Percentiles rank a stretch among this genome's conserved stretches.
These are phyloP conservation scores for Sebastes flavidus DNA, from an alignment of 2,797 vertebrate genomes.

Conservation along the genomic window DNA sequence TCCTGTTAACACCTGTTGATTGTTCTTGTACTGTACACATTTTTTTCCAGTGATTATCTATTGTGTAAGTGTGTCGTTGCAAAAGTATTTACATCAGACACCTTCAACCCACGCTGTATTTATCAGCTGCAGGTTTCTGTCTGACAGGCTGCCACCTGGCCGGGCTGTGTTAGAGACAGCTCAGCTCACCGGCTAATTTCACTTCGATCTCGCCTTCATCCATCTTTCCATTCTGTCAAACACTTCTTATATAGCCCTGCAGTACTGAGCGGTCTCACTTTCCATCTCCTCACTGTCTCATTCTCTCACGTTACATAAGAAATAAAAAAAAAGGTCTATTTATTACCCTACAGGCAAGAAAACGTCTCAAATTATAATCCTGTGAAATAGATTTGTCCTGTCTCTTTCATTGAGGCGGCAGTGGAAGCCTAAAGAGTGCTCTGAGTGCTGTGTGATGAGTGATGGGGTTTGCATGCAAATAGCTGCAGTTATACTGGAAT, in stretches of 20 bases:
- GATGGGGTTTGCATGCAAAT: conserved; percentile 57
- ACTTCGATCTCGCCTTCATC: conserved; percentile 49
- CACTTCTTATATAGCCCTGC: conserved; percentile 46
- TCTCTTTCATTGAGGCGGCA: conserved; percentile 34
- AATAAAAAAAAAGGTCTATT: conserved; percentile 40
- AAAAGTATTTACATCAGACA: conserved; percentile 12
- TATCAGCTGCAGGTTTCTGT: conserved; percentile 24
- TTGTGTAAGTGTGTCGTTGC: neutral
- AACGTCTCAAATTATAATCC: conserved; percentile 57
- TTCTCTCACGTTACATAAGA: conserved; percentile 57
- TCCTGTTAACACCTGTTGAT: conserved; percentile 5
- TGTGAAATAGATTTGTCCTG: conserved; percentile 57
- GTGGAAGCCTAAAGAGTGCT: conserved; percentile 39
- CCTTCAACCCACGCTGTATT: conserved; percentile 19
- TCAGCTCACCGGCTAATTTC: conserved; percentile 61
- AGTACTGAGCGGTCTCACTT: conserved; percentile 48
- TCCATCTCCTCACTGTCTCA: conserved; percentile 58
- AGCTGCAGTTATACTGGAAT: conserved; percentile 45
- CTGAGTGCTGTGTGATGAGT: conserved; percentile 40
- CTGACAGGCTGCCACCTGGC: conserved; percentile 20
- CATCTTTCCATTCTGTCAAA: conserved; percentile 65
- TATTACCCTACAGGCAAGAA: conserved; percentile 59
- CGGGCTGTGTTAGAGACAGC: conserved; percentile 38
- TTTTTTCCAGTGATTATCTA: neutral
- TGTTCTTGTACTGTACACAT: neutral